A percentile compares a stretch with the other conserved stretches of the same genome.
These are phyloP conservation scores for Cinara cedri DNA, from an alignment of 2,888 invertebrate species.

Conservation along the genomic window DNA sequence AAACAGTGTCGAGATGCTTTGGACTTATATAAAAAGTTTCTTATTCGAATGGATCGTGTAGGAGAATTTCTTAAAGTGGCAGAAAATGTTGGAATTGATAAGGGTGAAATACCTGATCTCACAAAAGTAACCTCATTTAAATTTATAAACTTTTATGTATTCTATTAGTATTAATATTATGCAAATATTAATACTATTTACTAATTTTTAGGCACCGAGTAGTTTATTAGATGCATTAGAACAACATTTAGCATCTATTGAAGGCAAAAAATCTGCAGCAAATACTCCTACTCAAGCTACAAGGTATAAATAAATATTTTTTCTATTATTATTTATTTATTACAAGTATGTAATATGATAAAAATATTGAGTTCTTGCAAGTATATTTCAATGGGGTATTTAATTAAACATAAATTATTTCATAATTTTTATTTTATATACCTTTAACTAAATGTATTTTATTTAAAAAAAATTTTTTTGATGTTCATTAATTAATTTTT, in stretches of 20 bases:
- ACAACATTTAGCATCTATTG: constrained; percentile 89
- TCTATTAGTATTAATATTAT: no score
- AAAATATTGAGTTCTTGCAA: no score
- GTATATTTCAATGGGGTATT: no score
- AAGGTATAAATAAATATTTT: constrained; percentile 67
- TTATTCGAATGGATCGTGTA: constrained; percentile 97
- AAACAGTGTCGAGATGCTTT: constrained; percentile 97
- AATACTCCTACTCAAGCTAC: constrained; percentile 86
- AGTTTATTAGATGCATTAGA: constrained; percentile 96
- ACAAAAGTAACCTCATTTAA: constrained; percentile 72
- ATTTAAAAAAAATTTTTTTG: neutral
- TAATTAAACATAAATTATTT: no score
- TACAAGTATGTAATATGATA: neutral
- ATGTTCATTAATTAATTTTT: neutral
- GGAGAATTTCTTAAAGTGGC: constrained; percentile 93
- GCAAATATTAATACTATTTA: neutral
- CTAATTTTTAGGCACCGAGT: constrained; percentile 78
- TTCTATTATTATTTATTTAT: neutral
- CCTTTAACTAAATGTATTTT: no score
- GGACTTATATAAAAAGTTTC: constrained; percentile 98
- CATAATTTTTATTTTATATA: no score
- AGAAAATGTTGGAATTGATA: constrained; percentile 92
- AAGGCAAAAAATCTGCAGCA: constrained; percentile 88
- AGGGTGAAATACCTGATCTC: constrained; percentile 97
- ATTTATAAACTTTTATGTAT: neutral